Evolutionary conservation across 2,888 invertebrate species (phyloP).

Genomic region (Melipona beecheii): DNA sequence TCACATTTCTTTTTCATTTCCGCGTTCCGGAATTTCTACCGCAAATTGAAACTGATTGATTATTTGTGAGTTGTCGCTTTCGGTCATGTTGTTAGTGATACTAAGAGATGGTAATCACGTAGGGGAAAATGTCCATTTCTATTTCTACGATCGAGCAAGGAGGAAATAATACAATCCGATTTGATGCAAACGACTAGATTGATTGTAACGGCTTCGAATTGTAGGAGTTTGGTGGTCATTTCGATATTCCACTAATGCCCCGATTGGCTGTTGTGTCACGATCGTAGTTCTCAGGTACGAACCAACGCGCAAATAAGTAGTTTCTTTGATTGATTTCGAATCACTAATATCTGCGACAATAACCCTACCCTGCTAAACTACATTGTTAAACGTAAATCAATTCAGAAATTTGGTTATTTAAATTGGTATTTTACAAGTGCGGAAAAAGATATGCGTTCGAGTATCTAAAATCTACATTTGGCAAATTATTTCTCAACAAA

Average conservation of each 20-base stretch:
- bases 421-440: not conserved
- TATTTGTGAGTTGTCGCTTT: too few relatives aligned
- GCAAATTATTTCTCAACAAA: slow-evolving; percentile 7
- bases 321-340: not conserved
- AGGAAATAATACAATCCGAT: not conserved
- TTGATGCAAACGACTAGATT: not conserved
- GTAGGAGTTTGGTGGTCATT: not conserved
- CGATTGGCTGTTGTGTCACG: not conserved
- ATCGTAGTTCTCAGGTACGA: not conserved
- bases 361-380: too few relatives aligned
- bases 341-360: not conserved
- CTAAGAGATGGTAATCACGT: too few relatives aligned
- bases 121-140: not conserved
- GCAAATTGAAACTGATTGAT: not conserved
- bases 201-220: not conserved
- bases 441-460: too few relatives aligned
- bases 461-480: not conserved
- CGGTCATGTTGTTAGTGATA: not conserved
- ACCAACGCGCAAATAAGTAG: not conserved
- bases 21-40: not conserved
- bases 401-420: too few relatives aligned
- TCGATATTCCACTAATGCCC: not conserved
- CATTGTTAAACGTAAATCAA: not conserved
- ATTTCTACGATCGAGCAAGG: not conserved
- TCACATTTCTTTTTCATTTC: not conserved